phyloP scores from a whole-genome alignment of 1,140 invertebrate species.

The Aphidius gifuensis region DNA sequence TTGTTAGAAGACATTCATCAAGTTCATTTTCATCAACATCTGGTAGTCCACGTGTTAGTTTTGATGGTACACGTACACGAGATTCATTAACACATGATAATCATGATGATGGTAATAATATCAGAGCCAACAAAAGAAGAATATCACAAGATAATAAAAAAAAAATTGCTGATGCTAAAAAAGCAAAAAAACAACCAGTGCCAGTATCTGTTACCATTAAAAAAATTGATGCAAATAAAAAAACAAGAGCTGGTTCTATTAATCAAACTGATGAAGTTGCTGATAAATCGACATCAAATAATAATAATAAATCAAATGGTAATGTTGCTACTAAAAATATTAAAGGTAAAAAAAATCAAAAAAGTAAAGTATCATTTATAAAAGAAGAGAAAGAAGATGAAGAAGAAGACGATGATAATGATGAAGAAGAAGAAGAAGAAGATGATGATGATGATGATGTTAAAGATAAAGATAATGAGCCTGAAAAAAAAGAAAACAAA shows the following conservation, averaged over 20 bases:
- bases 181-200: too few species aligned
- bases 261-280: too few species aligned
- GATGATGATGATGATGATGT: constrained; percentile 15
- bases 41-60: constrained; percentile 53
- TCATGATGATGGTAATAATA: constrained; percentile 13
- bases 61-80: constrained; percentile 32
- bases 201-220: too few species aligned
- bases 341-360: neutral
- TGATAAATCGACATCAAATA: too few species aligned
- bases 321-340: neutral
- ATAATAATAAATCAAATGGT: too few species aligned
- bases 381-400: neutral
- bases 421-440: neutral
- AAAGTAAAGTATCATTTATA: neutral
- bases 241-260: too few species aligned
- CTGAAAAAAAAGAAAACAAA: constrained; percentile 23
- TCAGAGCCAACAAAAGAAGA: constrained; percentile 33
- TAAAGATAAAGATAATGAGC: constrained; percentile 12
- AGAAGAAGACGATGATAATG: neutral
- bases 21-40: constrained; percentile 75
- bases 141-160: constrained; percentile 18
- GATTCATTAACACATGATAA: constrained; percentile 26
- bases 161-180: too few species aligned
- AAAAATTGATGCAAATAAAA: too few species aligned
- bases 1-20: constrained; percentile 75